phyloP scores from a whole-genome alignment of 1,140 invertebrate species.

The Philotrypesis tridentata region DNA sequence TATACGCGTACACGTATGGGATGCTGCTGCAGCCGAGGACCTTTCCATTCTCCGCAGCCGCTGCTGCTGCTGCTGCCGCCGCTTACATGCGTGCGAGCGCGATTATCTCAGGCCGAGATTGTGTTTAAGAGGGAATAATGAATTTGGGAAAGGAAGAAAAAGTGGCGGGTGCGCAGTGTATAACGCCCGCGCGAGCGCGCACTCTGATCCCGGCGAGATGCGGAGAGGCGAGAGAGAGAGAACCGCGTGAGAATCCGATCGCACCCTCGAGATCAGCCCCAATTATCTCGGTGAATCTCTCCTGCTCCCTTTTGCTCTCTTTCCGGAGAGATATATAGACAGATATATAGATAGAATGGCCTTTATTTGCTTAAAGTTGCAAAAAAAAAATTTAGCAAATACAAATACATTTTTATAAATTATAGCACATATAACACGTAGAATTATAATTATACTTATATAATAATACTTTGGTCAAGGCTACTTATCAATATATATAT shows the following conservation, averaged over 20 bases:
- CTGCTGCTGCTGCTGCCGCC: background rate
- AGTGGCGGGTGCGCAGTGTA: background rate
- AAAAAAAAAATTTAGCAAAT: too few relatives aligned
- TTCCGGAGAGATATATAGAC: too few relatives aligned
- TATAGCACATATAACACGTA: too few relatives aligned
- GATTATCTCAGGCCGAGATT: conserved; percentile 24
- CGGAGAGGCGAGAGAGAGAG: too few relatives aligned
- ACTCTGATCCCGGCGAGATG: too few relatives aligned
- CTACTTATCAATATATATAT: too few relatives aligned
- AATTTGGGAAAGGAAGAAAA: conserved; percentile 37
- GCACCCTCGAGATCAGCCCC: conserved; percentile 50
- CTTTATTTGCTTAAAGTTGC: too few relatives aligned
- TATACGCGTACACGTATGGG: conserved; percentile 22
- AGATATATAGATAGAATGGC: too few relatives aligned
- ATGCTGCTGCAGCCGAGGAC: conserved; percentile 32
- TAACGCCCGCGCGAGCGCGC: conserved; percentile 24
- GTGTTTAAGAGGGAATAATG: conserved; percentile 39
- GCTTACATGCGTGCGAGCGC: background rate
- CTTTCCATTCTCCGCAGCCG: conserved; percentile 28
- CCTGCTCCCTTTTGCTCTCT: conserved; percentile 13
- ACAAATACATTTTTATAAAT: too few relatives aligned
- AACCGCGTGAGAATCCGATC: conserved; percentile 51
- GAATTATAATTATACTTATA: too few relatives aligned
- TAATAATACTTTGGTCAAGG: too few relatives aligned
- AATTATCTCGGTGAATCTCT: conserved; percentile 44